Evolutionary conservation across 2,797 vertebrate species (phyloP).

Genomic region (Falco rusticolus): DNA sequence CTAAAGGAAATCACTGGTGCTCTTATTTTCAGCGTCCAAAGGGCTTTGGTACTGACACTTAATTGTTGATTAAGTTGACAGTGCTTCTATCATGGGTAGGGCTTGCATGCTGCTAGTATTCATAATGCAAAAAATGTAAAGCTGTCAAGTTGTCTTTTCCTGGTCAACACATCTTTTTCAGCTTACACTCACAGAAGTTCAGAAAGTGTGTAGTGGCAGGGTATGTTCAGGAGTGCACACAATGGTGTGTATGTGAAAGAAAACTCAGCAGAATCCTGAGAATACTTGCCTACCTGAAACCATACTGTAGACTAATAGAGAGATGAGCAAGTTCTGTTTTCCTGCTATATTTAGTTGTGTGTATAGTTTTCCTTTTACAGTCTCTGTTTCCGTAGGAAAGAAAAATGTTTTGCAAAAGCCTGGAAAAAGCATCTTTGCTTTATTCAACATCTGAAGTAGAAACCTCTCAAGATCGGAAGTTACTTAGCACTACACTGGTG

Average conservation of each 20-base stretch:
- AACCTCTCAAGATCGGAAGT: not conserved
- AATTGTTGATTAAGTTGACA: not conserved
- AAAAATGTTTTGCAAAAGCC: not conserved
- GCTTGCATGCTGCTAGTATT: not conserved
- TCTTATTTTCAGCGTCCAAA: not conserved
- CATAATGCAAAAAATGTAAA: not conserved
- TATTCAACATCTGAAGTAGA: not conserved
- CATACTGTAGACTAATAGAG: not conserved
- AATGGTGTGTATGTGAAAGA: not conserved
- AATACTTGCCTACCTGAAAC: not conserved
- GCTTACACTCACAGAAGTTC: not conserved
- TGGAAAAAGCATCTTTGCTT: not conserved
- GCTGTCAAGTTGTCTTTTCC: not conserved
- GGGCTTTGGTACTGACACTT: not conserved
- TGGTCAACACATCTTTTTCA: not conserved
- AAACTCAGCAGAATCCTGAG: constrained; percentile 9
- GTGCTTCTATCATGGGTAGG: not conserved
- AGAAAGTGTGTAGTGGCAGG: not conserved
- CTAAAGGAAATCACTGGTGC: not conserved
- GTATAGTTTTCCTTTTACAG: not conserved
- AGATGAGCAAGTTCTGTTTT: not conserved
- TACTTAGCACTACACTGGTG: not conserved
- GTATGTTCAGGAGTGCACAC: not conserved
- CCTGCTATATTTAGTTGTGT: not conserved
- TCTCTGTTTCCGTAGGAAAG: not conserved